phyloP scores from a whole-genome alignment of 2,888 invertebrate genomes.

The Phyllotreta striolata region DNA sequence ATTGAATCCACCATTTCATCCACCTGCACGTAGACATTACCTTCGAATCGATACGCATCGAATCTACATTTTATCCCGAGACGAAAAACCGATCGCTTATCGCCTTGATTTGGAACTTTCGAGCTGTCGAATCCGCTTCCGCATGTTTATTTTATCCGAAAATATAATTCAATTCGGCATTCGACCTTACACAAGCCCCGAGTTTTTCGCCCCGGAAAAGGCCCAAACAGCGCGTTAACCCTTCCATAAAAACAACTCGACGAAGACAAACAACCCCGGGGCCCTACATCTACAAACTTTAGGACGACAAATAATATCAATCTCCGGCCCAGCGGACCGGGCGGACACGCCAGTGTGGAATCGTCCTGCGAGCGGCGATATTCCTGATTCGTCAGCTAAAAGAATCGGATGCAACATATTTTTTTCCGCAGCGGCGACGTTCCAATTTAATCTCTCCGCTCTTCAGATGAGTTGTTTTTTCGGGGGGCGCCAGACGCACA shows the following conservation, averaged over 20 bases:
- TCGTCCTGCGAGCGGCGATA: constrained; percentile 4
- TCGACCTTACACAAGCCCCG: too few species aligned
- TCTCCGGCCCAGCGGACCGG: background rate
- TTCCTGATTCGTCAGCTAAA: constrained; percentile 8
- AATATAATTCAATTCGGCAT: too few species aligned
- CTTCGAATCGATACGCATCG: too few species aligned
- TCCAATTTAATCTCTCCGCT: constrained; percentile 10
- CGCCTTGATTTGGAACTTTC: too few species aligned
- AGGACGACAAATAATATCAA: constrained; percentile 7
- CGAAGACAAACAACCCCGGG: background rate
- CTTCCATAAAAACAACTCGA: background rate
- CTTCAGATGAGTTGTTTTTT: constrained; percentile 16
- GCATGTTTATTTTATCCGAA: too few species aligned
- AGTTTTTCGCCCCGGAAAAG: too few species aligned
- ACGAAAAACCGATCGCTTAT: too few species aligned
- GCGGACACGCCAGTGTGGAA: background rate
- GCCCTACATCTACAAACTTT: background rate
- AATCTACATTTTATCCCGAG: too few species aligned
- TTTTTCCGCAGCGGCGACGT: constrained; percentile 12
- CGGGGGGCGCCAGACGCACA: constrained; percentile 4
- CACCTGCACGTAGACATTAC: too few species aligned
- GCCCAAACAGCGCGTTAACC: too few species aligned
- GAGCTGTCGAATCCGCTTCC: too few species aligned
- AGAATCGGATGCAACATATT: constrained; percentile 18
- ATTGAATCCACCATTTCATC: too few species aligned